Evolutionary conservation across 2,888 invertebrate genomes (phyloP).

Genomic region (Diadromus collaris): DNA sequence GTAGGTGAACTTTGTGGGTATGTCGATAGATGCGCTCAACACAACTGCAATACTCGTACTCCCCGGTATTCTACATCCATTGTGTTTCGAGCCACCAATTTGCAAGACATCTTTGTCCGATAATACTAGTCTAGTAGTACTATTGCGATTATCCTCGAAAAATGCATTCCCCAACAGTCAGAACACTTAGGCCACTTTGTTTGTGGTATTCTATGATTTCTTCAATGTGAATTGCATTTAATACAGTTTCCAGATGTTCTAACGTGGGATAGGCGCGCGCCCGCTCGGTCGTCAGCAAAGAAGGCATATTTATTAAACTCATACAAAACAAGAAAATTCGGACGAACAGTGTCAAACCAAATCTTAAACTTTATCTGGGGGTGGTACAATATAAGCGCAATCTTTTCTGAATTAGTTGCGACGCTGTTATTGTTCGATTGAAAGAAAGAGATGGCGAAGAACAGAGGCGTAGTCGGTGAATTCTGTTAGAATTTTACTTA

Average conservation of each 20-base stretch:
- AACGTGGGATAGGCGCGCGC: background rate
- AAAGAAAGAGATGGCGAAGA: background rate
- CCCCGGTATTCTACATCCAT: too few species aligned
- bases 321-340: background rate
- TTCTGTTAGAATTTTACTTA: background rate
- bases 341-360: background rate
- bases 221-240: background rate
- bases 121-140: background rate
- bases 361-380: background rate
- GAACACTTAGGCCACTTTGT: background rate
- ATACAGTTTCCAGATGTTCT: background rate
- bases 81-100: too few species aligned
- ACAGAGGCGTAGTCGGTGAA: background rate
- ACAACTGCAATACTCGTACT: too few species aligned
- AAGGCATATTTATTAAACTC: background rate
- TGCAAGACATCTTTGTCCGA: too few species aligned
- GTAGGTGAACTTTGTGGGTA: too few species aligned
- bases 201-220: background rate
- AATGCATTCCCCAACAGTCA: background rate
- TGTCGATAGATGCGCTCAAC: too few species aligned
- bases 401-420: background rate
- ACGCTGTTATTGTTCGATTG: background rate
- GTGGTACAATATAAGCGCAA: background rate
- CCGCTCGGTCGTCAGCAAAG: too few species aligned
- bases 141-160: background rate